These are phyloP conservation scores for Axis porcinus DNA, from an alignment of 2,113 vertebrate species.

Conservation along the genomic window DNA sequence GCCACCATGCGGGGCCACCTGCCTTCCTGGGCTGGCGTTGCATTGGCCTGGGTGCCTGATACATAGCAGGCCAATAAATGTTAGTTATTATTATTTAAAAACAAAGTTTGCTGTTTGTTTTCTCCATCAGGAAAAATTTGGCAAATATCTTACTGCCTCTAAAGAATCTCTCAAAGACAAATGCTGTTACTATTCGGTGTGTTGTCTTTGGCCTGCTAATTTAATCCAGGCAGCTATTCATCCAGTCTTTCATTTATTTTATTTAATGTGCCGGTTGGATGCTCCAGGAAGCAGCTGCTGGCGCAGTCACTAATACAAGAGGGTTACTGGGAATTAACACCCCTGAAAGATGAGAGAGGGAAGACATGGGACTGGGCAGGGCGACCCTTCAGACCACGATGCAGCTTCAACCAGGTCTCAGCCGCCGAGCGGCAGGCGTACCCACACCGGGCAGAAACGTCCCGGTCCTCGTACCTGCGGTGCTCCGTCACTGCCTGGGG, in stretches of 20 bases:
- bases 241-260: not conserved
- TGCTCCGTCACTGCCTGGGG: fast-evolving
- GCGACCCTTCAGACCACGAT: fast-evolving
- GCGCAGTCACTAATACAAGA: not conserved
- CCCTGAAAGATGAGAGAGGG: not conserved
- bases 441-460: fast-evolving
- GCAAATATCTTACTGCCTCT: not conserved
- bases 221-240: too few relatives aligned
- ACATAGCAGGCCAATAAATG: too few relatives aligned
- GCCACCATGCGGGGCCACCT: not conserved
- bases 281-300: not conserved
- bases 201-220: too few relatives aligned
- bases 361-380: not conserved
- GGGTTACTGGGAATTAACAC: fast-evolving
- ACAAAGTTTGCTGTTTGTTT: not conserved
- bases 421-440: fast-evolving
- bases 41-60: not conserved
- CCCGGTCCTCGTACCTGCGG: fast-evolving
- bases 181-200: fast-evolving
- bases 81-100: not conserved
- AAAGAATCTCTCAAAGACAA: not conserved
- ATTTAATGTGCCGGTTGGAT: fast-evolving
- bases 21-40: not conserved
- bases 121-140: not conserved
- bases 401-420: too few relatives aligned